Conservation (phyloP, 2,113 vertebrate genomes). For the Lophius piscatorius region DNA sequence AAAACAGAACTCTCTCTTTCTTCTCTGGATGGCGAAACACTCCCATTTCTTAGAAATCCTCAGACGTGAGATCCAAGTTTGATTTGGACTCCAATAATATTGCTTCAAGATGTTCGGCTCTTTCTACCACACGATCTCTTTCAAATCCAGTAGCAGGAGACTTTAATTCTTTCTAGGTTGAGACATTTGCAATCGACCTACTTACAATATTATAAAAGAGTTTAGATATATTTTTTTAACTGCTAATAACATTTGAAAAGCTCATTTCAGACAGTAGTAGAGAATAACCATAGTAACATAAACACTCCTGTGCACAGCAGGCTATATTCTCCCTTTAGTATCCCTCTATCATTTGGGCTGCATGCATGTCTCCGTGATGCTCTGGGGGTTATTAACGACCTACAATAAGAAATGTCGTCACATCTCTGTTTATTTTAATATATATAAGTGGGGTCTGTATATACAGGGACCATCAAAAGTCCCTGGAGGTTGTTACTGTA, state of each 20-base stretch:
- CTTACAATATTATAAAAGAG: not conserved
- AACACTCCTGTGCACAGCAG: conserved; percentile 13
- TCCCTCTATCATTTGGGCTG: conserved; percentile 26
- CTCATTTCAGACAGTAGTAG: conserved; percentile 18
- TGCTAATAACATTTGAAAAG: too few species aligned
- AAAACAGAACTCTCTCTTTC: too few species aligned
- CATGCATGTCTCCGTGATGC: conserved; percentile 38
- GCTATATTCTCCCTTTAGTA: conserved; percentile 28
- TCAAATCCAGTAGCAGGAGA: conserved; percentile 6
- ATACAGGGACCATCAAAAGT: conserved; percentile 28
- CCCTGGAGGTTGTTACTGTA: conserved; percentile 26
- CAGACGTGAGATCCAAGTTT: not conserved
- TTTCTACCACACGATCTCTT: not conserved
- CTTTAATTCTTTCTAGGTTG: not conserved
- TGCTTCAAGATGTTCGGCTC: not conserved
- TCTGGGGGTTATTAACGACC: conserved; percentile 50
- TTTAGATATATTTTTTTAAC: too few species aligned
- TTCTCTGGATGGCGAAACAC: conserved; percentile 2
- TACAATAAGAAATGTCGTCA: conserved; percentile 54
- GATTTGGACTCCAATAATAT: conserved; percentile 6
- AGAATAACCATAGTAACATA: conserved; percentile 16
- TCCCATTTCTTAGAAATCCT: conserved; percentile 15
- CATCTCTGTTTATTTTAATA: conserved; percentile 69
- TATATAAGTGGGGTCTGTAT: conserved; percentile 44
- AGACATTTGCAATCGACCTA: not conserved